phyloP scores from a whole-genome alignment of 2,113 vertebrate species.

The Nesogale talazaci region DNA sequence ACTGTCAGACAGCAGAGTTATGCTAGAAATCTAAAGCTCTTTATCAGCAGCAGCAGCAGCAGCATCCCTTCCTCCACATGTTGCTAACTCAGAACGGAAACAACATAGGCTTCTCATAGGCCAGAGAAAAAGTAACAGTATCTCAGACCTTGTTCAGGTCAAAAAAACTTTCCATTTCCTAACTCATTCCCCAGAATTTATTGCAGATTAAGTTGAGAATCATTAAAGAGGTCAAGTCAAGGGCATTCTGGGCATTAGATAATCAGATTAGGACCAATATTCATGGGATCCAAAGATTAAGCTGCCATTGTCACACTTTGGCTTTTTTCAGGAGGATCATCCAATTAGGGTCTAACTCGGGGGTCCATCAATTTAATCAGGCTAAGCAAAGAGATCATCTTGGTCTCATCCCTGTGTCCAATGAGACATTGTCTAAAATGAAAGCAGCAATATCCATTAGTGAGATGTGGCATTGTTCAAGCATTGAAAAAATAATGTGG shows the following conservation, averaged over 20 bases:
- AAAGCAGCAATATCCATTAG: background rate
- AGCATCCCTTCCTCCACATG: conserved; percentile 6
- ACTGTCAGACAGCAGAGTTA: background rate
- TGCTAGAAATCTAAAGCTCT: background rate
- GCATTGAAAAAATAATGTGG: background rate
- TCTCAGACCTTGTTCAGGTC: background rate
- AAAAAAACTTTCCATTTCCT: conserved; percentile 4
- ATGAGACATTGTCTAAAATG: background rate
- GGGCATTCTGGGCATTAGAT: background rate
- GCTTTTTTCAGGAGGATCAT: background rate
- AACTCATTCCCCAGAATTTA: background rate
- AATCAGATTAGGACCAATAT: background rate
- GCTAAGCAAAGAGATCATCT: background rate
- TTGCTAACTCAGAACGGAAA: conserved; percentile 29
- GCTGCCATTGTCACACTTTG: background rate
- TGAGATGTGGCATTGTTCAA: background rate
- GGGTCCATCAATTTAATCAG: background rate
- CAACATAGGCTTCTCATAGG: background rate
- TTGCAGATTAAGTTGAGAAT: background rate
- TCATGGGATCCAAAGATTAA: background rate
- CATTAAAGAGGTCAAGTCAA: background rate
- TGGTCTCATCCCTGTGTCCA: background rate
- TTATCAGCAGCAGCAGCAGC: background rate
- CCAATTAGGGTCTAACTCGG: background rate
- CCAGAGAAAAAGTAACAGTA: background rate